Evolutionary conservation across 2,888 invertebrate genomes (phyloP).

Genomic region (Erebia epiphron): DNA sequence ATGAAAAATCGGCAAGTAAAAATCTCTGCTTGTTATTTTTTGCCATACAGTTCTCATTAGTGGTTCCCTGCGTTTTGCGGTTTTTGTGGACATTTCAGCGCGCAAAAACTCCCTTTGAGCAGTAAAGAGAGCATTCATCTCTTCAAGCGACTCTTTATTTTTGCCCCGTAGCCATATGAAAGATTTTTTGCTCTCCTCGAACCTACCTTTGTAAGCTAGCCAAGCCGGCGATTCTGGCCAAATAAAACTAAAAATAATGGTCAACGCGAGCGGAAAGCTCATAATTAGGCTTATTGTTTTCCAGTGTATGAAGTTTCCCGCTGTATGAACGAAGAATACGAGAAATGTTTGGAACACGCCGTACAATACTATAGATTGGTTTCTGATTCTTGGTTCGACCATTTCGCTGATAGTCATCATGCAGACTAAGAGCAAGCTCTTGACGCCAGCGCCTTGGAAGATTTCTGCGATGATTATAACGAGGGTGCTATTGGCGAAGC

Average conservation of each 20-base stretch:
- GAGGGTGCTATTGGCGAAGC: constrained; percentile 27
- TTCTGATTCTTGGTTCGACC: constrained; percentile 42
- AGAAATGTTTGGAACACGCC: constrained; percentile 41
- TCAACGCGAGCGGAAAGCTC: constrained; percentile 34
- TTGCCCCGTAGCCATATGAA: constrained; percentile 39
- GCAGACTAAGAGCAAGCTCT: constrained; percentile 30
- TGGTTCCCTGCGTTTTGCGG: constrained; percentile 20
- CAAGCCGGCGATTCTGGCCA: constrained; percentile 46
- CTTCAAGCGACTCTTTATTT: constrained; percentile 36
- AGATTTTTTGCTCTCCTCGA: constrained; percentile 42
- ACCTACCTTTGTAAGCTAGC: constrained; percentile 42
- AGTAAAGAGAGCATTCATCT: constrained; percentile 39
- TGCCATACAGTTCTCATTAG: constrained; percentile 30
- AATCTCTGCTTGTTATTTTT: constrained; percentile 30
- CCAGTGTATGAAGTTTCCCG: constrained; percentile 42
- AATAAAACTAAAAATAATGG: constrained; percentile 31
- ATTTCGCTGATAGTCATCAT: constrained; percentile 34
- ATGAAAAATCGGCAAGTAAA: constrained; percentile 34
- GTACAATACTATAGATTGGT: constrained; percentile 39
- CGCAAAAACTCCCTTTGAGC: constrained; percentile 38
- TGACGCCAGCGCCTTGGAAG: constrained; percentile 33
- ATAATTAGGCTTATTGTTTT: constrained; percentile 39
- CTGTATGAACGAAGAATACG: constrained; percentile 40
- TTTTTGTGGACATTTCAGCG: constrained; percentile 26
- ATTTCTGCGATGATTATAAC: constrained; percentile 34